Evolutionary conservation across 2,888 invertebrate species (phyloP).

Genomic region (Zaprionus obscuricornis): DNA sequence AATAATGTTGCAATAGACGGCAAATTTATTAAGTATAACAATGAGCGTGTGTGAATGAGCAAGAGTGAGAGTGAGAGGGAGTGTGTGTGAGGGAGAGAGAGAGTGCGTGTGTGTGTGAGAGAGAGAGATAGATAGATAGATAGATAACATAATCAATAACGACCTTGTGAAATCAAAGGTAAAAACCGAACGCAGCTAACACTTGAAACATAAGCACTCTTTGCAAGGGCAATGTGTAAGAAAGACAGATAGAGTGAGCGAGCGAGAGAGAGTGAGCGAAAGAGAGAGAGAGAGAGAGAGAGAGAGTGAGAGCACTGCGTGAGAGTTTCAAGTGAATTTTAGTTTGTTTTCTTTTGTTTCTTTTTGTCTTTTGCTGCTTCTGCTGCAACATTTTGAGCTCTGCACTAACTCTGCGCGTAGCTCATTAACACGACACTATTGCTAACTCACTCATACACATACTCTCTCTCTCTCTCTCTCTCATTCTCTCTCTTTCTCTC

Average conservation of each 20-base stretch:
- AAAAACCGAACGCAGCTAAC: conserved; percentile 15
- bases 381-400: conserved; percentile 29
- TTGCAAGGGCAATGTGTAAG: conserved; percentile 2
- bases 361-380: conserved; percentile 7
- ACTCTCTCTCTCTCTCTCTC: neutral
- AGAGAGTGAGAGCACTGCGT: neutral
- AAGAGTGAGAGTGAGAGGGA: no score
- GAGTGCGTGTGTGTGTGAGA: no score
- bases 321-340: conserved; percentile 19
- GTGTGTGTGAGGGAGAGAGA: no score
- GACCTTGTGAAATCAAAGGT: conserved; percentile 68
- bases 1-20: no score
- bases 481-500: neutral
- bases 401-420: conserved; percentile 21
- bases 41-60: no score
- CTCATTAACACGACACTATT: neutral
- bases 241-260: no score
- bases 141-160: conserved; percentile 54
- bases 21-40: no score
- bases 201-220: neutral
- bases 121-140: no score
- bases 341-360: conserved; percentile 21
- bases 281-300: neutral
- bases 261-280: no score
- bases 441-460: neutral